A percentile compares a stretch with the other conserved stretches of the same genome.
Conservation (phyloP, 2,888 invertebrate species). For the Cosmorhoe ocellata region DNA sequence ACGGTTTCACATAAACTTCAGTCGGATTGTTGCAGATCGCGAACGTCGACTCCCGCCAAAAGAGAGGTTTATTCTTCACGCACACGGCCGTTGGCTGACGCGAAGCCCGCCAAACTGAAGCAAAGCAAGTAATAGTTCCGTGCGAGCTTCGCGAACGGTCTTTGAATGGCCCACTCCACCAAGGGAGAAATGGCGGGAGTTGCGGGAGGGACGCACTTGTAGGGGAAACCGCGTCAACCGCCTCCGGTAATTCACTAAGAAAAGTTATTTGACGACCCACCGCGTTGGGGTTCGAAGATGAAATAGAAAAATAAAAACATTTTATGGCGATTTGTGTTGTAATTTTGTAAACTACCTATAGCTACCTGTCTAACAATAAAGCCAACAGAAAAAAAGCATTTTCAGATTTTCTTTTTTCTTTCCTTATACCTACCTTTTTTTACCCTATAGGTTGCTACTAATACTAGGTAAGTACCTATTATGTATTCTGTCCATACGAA, state of each 20-base stretch:
- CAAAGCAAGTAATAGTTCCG: slow-evolving; percentile 47
- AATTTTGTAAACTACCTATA: too few relatives aligned
- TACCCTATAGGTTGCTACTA: too few relatives aligned
- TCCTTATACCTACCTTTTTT: too few relatives aligned
- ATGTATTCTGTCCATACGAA: too few relatives aligned
- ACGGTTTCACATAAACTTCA: slow-evolving; percentile 65
- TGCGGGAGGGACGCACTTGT: slow-evolving; percentile 73
- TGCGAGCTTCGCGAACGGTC: slow-evolving; percentile 79
- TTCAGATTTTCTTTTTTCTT: too few relatives aligned
- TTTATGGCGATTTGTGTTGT: slow-evolving; percentile 35
- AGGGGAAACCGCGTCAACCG: slow-evolving; percentile 78
- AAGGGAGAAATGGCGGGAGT: slow-evolving; percentile 76
- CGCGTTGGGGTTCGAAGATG: slow-evolving; percentile 50
- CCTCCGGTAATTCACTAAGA: slow-evolving; percentile 80
- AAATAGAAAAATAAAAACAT: slow-evolving; percentile 66
- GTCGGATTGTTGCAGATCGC: slow-evolving; percentile 41
- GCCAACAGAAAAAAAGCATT: too few relatives aligned
- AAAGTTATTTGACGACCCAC: slow-evolving; percentile 77
- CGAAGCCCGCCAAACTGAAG: slow-evolving; percentile 78
- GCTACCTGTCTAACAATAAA: too few relatives aligned
- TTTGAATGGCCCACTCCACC: slow-evolving; percentile 76
- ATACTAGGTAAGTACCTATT: too few relatives aligned
- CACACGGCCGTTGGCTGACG: slow-evolving; percentile 65
- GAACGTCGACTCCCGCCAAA: slow-evolving; percentile 64
- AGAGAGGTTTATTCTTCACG: slow-evolving; percentile 43